These are phyloP conservation scores for Hyperoplus immaculatus DNA, from an alignment of 2,797 vertebrate genomes.

Conservation along the genomic window DNA sequence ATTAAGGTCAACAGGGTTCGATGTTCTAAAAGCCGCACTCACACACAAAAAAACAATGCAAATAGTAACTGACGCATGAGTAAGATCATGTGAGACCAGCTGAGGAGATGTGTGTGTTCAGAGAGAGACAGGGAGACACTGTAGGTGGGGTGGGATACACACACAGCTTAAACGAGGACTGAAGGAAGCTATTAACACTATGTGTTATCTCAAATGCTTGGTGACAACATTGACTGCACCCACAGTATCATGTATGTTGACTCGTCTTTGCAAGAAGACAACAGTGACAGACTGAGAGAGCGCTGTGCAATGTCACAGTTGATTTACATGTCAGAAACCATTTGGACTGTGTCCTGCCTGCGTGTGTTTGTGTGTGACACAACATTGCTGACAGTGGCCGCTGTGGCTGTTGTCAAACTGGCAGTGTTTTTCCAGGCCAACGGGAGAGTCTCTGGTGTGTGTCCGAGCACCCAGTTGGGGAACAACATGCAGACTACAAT, in stretches of 20 bases:
- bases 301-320: conserved; percentile 54
- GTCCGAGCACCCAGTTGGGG: conserved; percentile 70
- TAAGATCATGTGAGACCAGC: conserved; percentile 69
- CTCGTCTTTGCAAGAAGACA: conserved; percentile 5
- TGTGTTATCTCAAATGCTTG: conserved; percentile 24
- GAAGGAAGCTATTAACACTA: conserved; percentile 41
- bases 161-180: conserved; percentile 11
- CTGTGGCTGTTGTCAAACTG: conserved; percentile 49
- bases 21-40: conserved; percentile 22
- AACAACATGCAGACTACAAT: conserved; percentile 44
- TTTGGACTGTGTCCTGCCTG: conserved; percentile 30
- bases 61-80: conserved; percentile 48
- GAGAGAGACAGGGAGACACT: conserved; percentile 7
- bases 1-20: conserved; percentile 8
- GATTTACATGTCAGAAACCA: conserved; percentile 60
- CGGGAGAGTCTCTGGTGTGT: conserved; percentile 49
- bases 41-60: conserved; percentile 43
- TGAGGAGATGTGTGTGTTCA: conserved; percentile 32
- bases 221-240: conserved; percentile 17
- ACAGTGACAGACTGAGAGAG: conserved; percentile 22
- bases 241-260: conserved; percentile 26
- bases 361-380: conserved; percentile 21
- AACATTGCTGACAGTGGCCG: conserved; percentile 11
- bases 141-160: conserved; percentile 23
- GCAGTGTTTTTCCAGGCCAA: conserved; percentile 66